A percentile compares a stretch with the other conserved stretches of the same genome.
Evolutionary conservation across 2,888 invertebrate species (phyloP).

Genomic region (Oxystoma pomonae): DNA sequence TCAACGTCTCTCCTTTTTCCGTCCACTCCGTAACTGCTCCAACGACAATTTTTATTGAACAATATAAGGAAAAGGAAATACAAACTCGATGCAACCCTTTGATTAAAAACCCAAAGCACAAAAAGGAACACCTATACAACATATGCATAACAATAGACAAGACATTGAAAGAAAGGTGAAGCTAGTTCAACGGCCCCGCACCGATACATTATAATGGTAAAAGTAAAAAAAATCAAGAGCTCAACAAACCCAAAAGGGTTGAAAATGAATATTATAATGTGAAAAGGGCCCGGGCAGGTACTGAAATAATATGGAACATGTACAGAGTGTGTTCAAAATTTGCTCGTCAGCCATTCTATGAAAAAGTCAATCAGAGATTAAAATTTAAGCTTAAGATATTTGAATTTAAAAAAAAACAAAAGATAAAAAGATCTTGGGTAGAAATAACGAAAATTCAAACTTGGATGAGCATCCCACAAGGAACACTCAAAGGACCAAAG

Average conservation of each 20-base stretch:
- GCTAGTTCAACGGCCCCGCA: not conserved
- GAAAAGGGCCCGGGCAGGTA: not conserved
- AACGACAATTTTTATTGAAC: too few relatives aligned
- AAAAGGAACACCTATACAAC: not conserved
- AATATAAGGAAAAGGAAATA: not conserved
- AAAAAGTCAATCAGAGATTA: too few relatives aligned
- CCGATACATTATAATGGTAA: not conserved
- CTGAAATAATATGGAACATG: not conserved
- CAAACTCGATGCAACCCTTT: not conserved
- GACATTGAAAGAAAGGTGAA: not conserved
- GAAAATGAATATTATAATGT: not conserved
- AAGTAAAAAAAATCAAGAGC: not conserved
- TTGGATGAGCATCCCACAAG: too few relatives aligned
- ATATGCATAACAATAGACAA: not conserved
- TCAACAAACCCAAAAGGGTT: not conserved
- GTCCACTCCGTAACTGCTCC: too few relatives aligned
- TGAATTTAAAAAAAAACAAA: too few relatives aligned
- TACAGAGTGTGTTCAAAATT: too few relatives aligned
- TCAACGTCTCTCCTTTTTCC: too few relatives aligned
- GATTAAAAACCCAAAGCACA: not conserved
- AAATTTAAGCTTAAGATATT: too few relatives aligned
- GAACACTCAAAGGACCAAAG: too few relatives aligned
- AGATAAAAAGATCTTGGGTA: too few relatives aligned
- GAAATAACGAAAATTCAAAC: too few relatives aligned
- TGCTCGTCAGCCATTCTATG: too few relatives aligned